These are phyloP conservation scores for Sepioteuthis lessoniana DNA, from an alignment of 2,888 invertebrate species.

Conservation along the genomic window DNA sequence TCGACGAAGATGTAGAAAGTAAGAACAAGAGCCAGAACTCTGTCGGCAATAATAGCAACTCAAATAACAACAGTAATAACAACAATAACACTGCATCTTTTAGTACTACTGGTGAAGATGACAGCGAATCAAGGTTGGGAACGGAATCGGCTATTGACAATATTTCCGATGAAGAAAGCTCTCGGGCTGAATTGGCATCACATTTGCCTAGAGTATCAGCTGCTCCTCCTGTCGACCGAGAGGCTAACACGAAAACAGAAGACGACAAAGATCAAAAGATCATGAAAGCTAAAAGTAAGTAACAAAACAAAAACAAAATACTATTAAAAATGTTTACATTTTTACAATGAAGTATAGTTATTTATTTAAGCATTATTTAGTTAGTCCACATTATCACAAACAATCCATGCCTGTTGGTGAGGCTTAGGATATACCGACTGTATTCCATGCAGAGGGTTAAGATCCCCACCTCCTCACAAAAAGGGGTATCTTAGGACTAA, in stretches of 20 bases:
- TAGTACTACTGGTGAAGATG: neutral
- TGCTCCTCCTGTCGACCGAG: neutral
- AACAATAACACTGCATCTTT: neutral
- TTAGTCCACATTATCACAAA: too few relatives aligned
- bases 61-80: neutral
- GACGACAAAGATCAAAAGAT: neutral
- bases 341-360: too few relatives aligned
- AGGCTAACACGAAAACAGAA: neutral
- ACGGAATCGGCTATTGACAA: slow-evolving; percentile 58
- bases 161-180: slow-evolving; percentile 67
- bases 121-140: neutral
- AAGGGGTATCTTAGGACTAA: too few relatives aligned
- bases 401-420: too few relatives aligned
- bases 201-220: neutral
- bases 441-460: too few relatives aligned
- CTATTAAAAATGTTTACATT: too few relatives aligned
- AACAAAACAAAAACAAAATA: neutral
- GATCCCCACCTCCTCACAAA: too few relatives aligned
- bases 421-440: too few relatives aligned
- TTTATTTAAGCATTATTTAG: too few relatives aligned
- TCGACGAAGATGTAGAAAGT: neutral
- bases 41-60: neutral
- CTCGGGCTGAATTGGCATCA: neutral
- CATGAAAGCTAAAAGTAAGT: neutral
- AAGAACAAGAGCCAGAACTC: neutral